Percentiles rank a stretch among this genome's conserved stretches.
These are phyloP conservation scores for Carettochelys insculpta DNA, from an alignment of 2,113 vertebrate genomes.

Conservation along the genomic window DNA sequence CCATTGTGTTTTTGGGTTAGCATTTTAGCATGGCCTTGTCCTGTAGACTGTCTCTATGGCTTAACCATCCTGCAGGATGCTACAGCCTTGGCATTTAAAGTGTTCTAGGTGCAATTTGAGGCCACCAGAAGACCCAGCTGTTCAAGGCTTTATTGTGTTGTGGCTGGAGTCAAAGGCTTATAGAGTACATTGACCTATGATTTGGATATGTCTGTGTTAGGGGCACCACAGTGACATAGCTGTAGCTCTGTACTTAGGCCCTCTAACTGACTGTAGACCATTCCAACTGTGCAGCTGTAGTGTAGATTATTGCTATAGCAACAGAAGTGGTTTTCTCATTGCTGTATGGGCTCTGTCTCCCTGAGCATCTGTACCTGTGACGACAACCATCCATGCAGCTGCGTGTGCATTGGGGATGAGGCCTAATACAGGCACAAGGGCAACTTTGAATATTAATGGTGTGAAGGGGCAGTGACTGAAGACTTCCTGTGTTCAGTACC, in stretches of 20 bases:
- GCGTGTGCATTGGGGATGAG: neutral
- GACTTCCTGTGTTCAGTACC: fast-evolving
- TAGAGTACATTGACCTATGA: fast-evolving
- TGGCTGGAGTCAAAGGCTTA: fast-evolving
- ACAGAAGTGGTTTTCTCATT: neutral
- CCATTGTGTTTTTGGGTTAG: neutral
- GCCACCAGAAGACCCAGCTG: neutral
- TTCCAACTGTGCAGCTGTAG: neutral
- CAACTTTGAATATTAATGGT: neutral
- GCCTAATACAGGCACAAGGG: neutral
- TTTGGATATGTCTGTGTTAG: neutral
- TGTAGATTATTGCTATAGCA: no score
- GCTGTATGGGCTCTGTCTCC: neutral
- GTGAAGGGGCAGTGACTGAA: fast-evolving
- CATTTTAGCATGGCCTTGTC: neutral
- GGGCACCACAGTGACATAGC: neutral
- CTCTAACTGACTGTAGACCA: no score
- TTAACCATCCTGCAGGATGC: neutral
- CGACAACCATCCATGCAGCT: neutral
- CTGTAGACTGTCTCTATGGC: fast-evolving
- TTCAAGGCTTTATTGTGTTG: neutral
- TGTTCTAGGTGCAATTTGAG: neutral
- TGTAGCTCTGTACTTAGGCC: neutral
- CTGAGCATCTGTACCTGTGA: neutral
- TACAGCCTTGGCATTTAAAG: fast-evolving